Percentiles rank a stretch among this genome's conserved stretches.
Evolutionary conservation across 2,113 vertebrate species (phyloP).

Genomic region (Ciconia maguari): DNA sequence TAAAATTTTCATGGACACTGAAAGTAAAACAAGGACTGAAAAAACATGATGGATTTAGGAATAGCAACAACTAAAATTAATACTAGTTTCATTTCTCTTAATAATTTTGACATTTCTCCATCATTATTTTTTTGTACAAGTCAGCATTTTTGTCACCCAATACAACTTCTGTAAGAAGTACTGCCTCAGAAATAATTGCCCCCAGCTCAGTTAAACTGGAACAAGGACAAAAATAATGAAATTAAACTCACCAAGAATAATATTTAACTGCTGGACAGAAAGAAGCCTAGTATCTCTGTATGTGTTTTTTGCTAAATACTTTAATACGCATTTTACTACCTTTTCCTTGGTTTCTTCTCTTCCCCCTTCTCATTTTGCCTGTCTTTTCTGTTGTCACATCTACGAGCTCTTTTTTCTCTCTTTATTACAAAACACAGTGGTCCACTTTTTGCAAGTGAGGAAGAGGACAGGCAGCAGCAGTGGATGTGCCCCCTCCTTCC

Average conservation of each 20-base stretch:
- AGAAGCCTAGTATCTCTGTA: neutral
- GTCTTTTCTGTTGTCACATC: neutral
- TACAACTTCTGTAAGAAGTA: neutral
- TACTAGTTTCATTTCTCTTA: neutral
- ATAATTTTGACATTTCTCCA: neutral
- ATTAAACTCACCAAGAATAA: neutral
- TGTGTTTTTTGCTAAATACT: neutral
- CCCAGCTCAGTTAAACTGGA: neutral
- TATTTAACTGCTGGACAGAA: neutral
- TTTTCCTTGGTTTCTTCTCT: neutral
- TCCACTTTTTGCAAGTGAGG: neutral
- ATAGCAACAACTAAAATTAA: neutral
- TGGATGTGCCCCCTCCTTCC: neutral
- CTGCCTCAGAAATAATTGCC: neutral
- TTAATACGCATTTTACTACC: neutral
- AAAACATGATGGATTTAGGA: neutral
- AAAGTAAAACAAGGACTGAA: conserved; percentile 2
- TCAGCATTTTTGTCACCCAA: neutral
- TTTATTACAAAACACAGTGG: neutral
- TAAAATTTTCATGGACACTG: neutral
- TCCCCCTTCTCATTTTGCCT: neutral
- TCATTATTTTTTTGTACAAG: neutral
- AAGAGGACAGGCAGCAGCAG: neutral
- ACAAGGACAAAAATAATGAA: conserved; percentile 1
- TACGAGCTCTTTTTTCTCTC: neutral